Evolutionary conservation across 2,113 vertebrate species (phyloP).

Genomic region (Coregonus clupeaformis): DNA sequence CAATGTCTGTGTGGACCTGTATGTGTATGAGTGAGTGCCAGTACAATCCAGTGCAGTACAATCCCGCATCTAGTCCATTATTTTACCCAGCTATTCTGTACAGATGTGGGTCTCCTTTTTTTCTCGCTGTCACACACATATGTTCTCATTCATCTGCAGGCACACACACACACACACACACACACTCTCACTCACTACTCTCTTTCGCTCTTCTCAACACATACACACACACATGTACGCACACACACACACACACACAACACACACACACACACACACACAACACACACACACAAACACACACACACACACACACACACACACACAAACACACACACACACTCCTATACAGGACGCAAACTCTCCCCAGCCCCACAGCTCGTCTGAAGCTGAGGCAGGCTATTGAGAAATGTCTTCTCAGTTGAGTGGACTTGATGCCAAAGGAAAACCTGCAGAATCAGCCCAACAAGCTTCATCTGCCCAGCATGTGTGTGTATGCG

Average conservation of each 20-base stretch:
- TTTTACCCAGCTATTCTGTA: constrained; percentile 29
- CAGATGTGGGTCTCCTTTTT: constrained; percentile 18
- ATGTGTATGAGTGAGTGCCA: neutral
- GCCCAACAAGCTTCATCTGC: constrained; percentile 74
- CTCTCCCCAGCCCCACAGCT: constrained; percentile 69
- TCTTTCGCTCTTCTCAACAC: no score
- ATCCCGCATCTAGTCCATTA: constrained; percentile 9
- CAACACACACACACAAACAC: neutral
- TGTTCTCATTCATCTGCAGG: neutral
- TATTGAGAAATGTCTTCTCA: constrained; percentile 79
- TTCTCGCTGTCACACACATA: constrained; percentile 14
- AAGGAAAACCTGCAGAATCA: constrained; percentile 75
- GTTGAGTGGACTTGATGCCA: constrained; percentile 73
- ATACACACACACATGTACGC: no score
- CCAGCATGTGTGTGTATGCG: constrained; percentile 37
- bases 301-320: constrained; percentile 5
- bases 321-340: constrained; percentile 26
- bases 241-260: constrained; percentile 10
- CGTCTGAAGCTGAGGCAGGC: constrained; percentile 70
- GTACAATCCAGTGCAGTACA: neutral
- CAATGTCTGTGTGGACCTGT: neutral
- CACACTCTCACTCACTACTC: no score
- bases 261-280: constrained; percentile 11
- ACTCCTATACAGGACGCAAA: constrained; percentile 31
- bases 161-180: neutral